A percentile compares a stretch with the other conserved stretches of the same genome.
phyloP scores from a whole-genome alignment of 2,113 vertebrate genomes.

The Echinops telfairi region DNA sequence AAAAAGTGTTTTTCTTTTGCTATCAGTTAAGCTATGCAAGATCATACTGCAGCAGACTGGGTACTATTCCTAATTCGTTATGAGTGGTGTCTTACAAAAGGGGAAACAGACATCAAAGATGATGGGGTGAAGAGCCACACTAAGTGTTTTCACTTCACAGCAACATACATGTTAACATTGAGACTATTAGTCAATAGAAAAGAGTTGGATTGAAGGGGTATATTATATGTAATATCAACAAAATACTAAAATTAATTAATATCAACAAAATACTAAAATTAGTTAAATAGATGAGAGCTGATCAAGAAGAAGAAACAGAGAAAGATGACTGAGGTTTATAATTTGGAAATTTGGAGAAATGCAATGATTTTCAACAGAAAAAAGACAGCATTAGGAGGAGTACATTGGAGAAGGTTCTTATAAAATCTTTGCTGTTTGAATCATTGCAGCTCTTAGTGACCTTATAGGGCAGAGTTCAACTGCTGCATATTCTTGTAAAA shows the following conservation, averaged over 20 bases:
- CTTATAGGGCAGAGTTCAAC: neutral
- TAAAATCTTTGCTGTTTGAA: too few species aligned
- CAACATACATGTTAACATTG: too few species aligned
- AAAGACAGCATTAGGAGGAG: neutral
- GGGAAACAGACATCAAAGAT: neutral
- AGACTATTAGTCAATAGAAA: too few species aligned
- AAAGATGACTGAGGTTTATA: neutral
- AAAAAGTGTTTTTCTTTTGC: neutral
- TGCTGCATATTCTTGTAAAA: neutral
- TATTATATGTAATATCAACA: neutral
- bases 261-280: slow-evolving; percentile 7
- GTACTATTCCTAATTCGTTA: neutral
- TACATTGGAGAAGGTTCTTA: neutral
- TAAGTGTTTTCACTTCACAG: too few species aligned
- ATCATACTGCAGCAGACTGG: neutral
- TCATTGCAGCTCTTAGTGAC: neutral
- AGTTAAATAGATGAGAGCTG: neutral
- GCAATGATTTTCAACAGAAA: neutral
- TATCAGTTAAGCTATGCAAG: neutral
- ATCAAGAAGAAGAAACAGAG: slow-evolving; percentile 16
- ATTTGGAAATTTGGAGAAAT: neutral
- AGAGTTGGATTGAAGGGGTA: neutral
- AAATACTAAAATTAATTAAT: slow-evolving; percentile 13
- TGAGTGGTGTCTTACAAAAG: neutral
- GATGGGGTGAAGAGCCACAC: too few species aligned